Evolutionary conservation across 2,888 invertebrate species (phyloP).

Genomic region (Rhagium mordax): DNA sequence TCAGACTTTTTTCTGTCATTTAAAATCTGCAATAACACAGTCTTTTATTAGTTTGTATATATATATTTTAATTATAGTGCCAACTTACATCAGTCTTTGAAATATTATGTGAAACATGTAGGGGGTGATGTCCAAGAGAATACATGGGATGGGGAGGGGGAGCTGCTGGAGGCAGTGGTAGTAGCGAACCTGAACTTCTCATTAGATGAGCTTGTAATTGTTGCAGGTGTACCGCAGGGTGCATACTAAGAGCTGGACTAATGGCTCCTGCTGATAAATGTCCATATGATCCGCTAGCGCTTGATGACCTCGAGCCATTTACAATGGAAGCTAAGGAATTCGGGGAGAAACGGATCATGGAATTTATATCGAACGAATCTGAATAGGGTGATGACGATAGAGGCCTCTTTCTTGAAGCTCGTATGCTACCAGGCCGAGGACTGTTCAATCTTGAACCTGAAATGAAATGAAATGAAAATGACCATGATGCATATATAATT

Average conservation of each 20-base stretch:
- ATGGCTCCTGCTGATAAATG: constrained; percentile 93
- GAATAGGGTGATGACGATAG: constrained; percentile 96
- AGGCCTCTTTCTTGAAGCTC: constrained; percentile 87
- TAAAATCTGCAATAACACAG: constrained; percentile 51
- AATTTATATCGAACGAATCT: constrained; percentile 95
- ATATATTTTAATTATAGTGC: too few relatives aligned
- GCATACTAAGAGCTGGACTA: constrained; percentile 85
- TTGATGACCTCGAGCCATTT: constrained; percentile 88
- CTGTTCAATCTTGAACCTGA: constrained; percentile 79
- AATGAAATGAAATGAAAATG: too few relatives aligned
- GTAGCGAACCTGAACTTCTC: constrained; percentile 75
- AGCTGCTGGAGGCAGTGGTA: constrained; percentile 70
- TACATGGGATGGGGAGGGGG: constrained; percentile 68
- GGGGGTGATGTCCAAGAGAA: constrained; percentile 68
- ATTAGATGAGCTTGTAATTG: constrained; percentile 87
- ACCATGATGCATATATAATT: too few relatives aligned
- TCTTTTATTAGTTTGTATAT: not conserved
- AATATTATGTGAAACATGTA: constrained; percentile 65
- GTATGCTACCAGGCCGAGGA: constrained; percentile 72
- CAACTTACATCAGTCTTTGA: constrained; percentile 67
- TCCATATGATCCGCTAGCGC: constrained; percentile 96
- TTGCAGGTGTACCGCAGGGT: constrained; percentile 78
- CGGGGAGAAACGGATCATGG: constrained; percentile 96
- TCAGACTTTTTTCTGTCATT: constrained; percentile 67
- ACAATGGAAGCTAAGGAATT: constrained; percentile 88